A percentile compares a stretch with the other conserved stretches of the same genome.
Conservation (phyloP, 2,888 invertebrate genomes). For the Patella ulyssiponensis region DNA sequence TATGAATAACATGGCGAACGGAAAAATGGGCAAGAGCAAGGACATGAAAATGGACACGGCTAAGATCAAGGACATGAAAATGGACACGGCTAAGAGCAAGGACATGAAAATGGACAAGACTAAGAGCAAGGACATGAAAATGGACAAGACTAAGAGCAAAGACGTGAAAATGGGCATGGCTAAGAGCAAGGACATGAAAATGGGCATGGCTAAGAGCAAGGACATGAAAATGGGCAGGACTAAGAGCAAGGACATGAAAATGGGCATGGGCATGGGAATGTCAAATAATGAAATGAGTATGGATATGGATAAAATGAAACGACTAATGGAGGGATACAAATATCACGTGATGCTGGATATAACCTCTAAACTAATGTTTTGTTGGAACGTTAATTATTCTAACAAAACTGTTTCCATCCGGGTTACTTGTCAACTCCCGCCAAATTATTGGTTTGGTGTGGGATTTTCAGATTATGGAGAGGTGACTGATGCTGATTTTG, state of each 20-base stretch:
- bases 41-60: too few relatives aligned
- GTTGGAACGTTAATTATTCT: not conserved
- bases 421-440: not conserved
- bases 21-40: too few relatives aligned
- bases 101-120: too few relatives aligned
- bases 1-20: too few relatives aligned
- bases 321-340: not conserved
- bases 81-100: not conserved
- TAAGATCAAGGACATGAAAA: too few relatives aligned
- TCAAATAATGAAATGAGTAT: not conserved
- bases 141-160: too few relatives aligned
- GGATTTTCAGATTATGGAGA: conserved; percentile 63
- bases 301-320: conserved; percentile 3
- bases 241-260: not conserved
- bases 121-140: not conserved
- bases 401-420: not conserved
- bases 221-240: not conserved
- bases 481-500: conserved; percentile 55
- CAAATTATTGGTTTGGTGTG: conserved; percentile 45
- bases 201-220: not conserved
- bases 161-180: too few relatives aligned
- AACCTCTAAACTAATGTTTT: not conserved
- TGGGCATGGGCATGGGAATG: not conserved
- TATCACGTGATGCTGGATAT: conserved; percentile 6
- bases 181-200: too few relatives aligned